Percentiles rank a stretch among this genome's conserved stretches.
These are phyloP conservation scores for Scatophagus argus DNA, from an alignment of 2,113 vertebrate species.

Conservation along the genomic window DNA sequence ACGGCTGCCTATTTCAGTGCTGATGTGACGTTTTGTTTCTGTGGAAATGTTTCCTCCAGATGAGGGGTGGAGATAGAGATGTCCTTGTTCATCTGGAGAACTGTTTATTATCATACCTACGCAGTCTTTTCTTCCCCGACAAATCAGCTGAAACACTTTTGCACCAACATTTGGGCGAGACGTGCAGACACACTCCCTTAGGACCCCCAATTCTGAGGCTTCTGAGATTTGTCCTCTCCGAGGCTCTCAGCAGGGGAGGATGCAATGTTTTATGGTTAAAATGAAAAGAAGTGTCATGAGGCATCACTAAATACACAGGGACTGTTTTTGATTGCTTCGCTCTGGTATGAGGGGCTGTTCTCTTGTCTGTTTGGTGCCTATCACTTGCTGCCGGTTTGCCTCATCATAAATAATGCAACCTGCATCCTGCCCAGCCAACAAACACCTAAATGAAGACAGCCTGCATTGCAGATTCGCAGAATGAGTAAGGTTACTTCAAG, in stretches of 20 bases:
- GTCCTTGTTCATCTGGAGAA: slow-evolving; percentile 65
- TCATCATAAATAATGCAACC: slow-evolving; percentile 82
- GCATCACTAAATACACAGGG: slow-evolving; percentile 63
- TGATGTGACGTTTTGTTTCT: slow-evolving; percentile 54
- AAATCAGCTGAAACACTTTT: slow-evolving; percentile 58
- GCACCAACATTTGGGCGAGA: slow-evolving; percentile 52
- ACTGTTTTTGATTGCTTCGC: slow-evolving; percentile 69
- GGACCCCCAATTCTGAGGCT: slow-evolving; percentile 47
- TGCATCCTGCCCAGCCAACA: slow-evolving; percentile 71
- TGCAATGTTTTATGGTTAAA: slow-evolving; percentile 64
- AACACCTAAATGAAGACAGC: slow-evolving; percentile 75
- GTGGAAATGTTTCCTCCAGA: slow-evolving; percentile 37
- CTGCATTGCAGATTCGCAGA: slow-evolving; percentile 73
- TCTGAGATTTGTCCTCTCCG: slow-evolving; percentile 47
- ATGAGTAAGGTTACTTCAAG: slow-evolving; percentile 79
- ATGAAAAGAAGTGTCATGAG: slow-evolving; percentile 70
- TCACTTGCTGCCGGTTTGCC: slow-evolving; percentile 70
- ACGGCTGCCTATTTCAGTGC: slow-evolving; percentile 34
- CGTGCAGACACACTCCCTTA: slow-evolving; percentile 23
- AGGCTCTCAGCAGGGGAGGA: slow-evolving; percentile 43
- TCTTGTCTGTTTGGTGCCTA: slow-evolving; percentile 69
- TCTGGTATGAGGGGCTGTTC: slow-evolving; percentile 59
- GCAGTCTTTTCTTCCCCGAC: slow-evolving; percentile 42
- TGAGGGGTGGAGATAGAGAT: slow-evolving; percentile 55
- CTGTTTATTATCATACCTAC: slow-evolving; percentile 63